Base-by-base conservation (phyloP, 1,140 invertebrate genomes). In the Heterodera carotae region DNA sequence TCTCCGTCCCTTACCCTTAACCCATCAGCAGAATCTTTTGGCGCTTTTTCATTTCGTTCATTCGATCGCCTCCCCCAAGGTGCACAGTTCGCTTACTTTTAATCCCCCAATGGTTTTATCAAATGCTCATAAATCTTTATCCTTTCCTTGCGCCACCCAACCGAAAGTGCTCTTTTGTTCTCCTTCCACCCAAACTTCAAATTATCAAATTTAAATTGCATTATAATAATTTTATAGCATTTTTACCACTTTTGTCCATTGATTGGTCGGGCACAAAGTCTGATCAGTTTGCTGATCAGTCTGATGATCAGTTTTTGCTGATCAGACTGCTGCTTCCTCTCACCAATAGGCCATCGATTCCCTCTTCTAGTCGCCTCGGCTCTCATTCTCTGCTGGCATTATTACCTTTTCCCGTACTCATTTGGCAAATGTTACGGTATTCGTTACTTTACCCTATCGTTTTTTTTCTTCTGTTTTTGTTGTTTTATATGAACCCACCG, bases 11-110 rank as follows among this genome's bases (percentile, higher is more conserved):
- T n/a, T n/a, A n/a, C n/a, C n/a, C n/a, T n/a, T n/a, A n/a, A n/a
- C n/a, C n/a, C n/a, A n/a, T n/a, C n/a, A n/a, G n/a, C n/a, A n/a
- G n/a, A n/a, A n/a, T n/a, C n/a, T 39, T 39, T 39, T 39, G 39
- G 39, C 39, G 39, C 39, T 39, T 39, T 1, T 1, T 2, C 39
- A 6, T 8, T 8, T 7, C 7, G 29, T 62, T n/a, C 8, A n/a
- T n/a, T n/a, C n/a, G n/a, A n/a, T n/a, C n/a, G n/a, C n/a, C n/a
- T n/a, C n/a, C n/a, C n/a, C n/a, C n/a, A n/a, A n/a, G 18, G 7
- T 8, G 59, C 59, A 62, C 59, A 62, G 59, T 62, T 62, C 59
- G 59, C 59, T 62, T 62, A 62, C 59, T 62, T n/a, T 18, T 7
- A 29, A 1, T 22, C 10, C 5, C 62, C 33, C 62, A n/a, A n/a